A percentile compares a stretch with the other conserved stretches of the same genome.
These are phyloP conservation scores for Microcebus jonahi DNA, from an alignment of 2,113 vertebrate genomes.

Conservation along the genomic window DNA sequence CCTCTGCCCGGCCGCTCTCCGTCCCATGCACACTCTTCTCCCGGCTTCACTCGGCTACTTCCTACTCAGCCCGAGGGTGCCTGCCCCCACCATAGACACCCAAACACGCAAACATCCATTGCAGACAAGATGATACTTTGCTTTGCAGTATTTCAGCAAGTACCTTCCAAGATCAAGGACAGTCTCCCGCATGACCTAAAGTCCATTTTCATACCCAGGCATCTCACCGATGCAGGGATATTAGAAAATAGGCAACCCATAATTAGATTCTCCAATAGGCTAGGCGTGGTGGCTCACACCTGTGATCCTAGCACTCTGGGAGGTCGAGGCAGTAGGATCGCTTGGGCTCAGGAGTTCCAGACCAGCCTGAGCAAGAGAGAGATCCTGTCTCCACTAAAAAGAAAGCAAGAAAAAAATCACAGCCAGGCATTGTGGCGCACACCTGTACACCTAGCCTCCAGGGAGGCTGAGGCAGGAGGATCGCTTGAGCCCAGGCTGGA, in stretches of 20 bases:
- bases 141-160: neutral
- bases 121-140: neutral
- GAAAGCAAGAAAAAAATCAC: too few relatives aligned
- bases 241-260: accelerated
- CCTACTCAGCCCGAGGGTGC: neutral
- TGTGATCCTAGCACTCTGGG: neutral
- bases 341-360: neutral
- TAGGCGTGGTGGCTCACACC: too few relatives aligned
- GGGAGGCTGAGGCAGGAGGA: neutral
- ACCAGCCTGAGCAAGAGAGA: too few relatives aligned
- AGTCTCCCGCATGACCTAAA: neutral
- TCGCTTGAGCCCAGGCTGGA: neutral
- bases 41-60: neutral
- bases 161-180: neutral
- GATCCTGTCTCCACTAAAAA: too few relatives aligned
- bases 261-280: neutral
- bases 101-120: neutral
- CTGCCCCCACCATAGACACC: too few relatives aligned
- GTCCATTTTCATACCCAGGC: neutral
- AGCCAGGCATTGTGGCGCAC: too few relatives aligned
- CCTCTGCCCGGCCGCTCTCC: neutral
- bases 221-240: neutral
- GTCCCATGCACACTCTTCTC: neutral
- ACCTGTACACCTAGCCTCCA: neutral
- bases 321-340: neutral